Evolutionary conservation across 2,888 invertebrate species (phyloP).

Genomic region (Trisateles emortualis): DNA sequence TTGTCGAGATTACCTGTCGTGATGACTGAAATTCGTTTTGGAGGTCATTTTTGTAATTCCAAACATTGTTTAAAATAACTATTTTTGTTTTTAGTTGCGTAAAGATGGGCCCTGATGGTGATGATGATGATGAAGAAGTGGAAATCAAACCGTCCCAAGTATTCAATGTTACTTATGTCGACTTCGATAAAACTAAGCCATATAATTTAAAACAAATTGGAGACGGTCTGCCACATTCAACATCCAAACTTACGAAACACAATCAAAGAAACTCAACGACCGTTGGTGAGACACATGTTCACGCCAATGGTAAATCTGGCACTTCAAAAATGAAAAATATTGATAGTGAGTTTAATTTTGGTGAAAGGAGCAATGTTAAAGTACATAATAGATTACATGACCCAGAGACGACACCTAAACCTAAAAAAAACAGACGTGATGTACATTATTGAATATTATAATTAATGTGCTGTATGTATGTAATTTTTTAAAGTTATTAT

Average conservation of each 20-base stretch:
- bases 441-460: conserved; percentile 21
- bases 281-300: conserved; percentile 27
- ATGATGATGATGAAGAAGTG: conserved; percentile 60
- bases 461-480: not conserved
- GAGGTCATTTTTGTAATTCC: no score
- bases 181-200: conserved; percentile 80
- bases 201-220: conserved; percentile 60
- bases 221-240: conserved; percentile 53
- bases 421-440: conserved; percentile 71
- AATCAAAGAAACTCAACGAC: conserved; percentile 40
- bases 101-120: conserved; percentile 63
- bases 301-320: conserved; percentile 48
- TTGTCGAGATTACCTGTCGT: no score
- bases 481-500: not conserved
- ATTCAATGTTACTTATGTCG: conserved; percentile 70
- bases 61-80: no score
- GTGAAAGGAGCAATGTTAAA: conserved; percentile 61
- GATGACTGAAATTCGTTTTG: no score
- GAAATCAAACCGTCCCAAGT: conserved; percentile 54
- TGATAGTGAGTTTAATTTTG: conserved; percentile 54
- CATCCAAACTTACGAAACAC: conserved; percentile 43
- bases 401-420: conserved; percentile 53
- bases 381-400: conserved; percentile 60
- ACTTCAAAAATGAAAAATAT: conserved; percentile 49
- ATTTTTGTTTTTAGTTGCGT: conserved; percentile 59